Base-by-base conservation (phyloP, 2,113 vertebrate species). In the Macrotis lagotis region DNA sequence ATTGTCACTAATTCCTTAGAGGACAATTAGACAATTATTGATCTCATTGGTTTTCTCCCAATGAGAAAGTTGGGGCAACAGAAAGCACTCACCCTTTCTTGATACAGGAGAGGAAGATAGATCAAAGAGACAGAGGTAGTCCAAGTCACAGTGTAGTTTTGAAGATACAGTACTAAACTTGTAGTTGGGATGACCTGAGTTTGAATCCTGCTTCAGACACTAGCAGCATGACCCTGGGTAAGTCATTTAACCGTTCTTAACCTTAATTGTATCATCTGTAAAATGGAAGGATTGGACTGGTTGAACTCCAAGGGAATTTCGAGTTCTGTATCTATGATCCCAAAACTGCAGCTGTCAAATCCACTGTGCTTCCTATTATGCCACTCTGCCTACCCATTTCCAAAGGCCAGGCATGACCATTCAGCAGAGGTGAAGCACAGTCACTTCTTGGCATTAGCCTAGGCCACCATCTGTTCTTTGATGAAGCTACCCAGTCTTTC, bases 401-500 rank as follows among this genome's bases (percentile, higher is more conserved):
- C n/a, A 83, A 83, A 28, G 37, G 16, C 66, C 66, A 74, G 37
- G 37, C 37, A 19, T 22, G 7, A 8, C 37, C 5, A 44, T 83
- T 8, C 14, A 8, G 6, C n/a, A 44, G 37, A 83, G n/a, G n/a
- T 83, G 16, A 83, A 24, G 6, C 66, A 83, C 16, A 83, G 66
- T n/a, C 6, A 0, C 90, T 95, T 51, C 1, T 44, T 96, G 47
- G 6, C 37, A 92, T 95, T 92, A 91, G 28, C 92, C 28, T 89
- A 66, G 14, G 91, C 0, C 53, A 52, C 94, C 90, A n/a, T 59
- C 26, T 93, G 25, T 44, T 91, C 88, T 92, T 22, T 95, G 49
- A 93, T 83, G n/a, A 83, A 83, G 16, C 66, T 7, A 44, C n/a
- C n/a, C 37, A 8, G 19, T 19, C 31, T 94, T 95, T 94, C n/a